A percentile compares a stretch with the other conserved stretches of the same genome.
Conservation (phyloP, 2,888 invertebrate genomes). For the Lingula anatina region DNA sequence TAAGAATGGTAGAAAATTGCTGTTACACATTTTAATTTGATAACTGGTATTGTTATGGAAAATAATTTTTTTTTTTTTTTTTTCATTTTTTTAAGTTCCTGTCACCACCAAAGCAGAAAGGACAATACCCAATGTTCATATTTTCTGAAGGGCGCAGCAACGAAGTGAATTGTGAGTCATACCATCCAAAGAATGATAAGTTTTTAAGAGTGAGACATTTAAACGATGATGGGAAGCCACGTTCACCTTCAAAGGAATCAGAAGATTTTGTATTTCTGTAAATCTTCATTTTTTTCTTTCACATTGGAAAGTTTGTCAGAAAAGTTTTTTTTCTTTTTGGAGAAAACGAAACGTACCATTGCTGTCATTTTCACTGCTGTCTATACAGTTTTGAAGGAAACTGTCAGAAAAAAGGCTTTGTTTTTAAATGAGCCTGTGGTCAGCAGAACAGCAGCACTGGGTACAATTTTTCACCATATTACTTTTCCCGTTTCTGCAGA, state of each 20-base stretch:
- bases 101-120: conserved; percentile 54
- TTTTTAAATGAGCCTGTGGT: too few species aligned
- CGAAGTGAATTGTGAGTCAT: conserved; percentile 18
- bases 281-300: conserved; percentile 3
- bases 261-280: conserved; percentile 41
- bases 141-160: conserved; percentile 63
- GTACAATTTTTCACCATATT: too few species aligned
- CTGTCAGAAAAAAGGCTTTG: too few species aligned
- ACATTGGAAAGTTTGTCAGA: too few species aligned
- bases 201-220: conserved; percentile 24
- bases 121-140: conserved; percentile 78
- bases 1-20: too few species aligned
- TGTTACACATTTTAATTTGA: neutral
- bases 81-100: conserved; percentile 56
- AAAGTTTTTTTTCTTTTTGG: too few species aligned
- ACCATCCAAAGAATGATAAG: conserved; percentile 20
- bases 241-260: conserved; percentile 27
- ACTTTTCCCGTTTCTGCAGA: too few species aligned
- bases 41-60: neutral
- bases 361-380: too few species aligned
- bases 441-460: too few species aligned
- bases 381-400: too few species aligned
- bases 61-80: neutral
- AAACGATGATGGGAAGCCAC: conserved; percentile 20
- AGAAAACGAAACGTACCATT: too few species aligned